Percentiles rank a stretch among this genome's conserved stretches.
phyloP scores from a whole-genome alignment of 1,140 invertebrate genomes.

The Ylistrum balloti region DNA sequence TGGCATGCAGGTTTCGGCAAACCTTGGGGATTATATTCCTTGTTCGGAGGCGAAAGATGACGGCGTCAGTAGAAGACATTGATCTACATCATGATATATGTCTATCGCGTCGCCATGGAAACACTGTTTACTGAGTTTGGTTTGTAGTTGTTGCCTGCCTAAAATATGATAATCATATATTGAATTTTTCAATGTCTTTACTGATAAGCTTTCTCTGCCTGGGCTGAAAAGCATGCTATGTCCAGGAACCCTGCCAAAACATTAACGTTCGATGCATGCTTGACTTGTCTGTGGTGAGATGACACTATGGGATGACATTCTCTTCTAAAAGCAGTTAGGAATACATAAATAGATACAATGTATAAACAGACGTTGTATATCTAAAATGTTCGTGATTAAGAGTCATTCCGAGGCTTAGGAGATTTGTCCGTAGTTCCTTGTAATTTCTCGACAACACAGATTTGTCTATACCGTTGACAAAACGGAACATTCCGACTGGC shows the following conservation, averaged over 20 bases:
- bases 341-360: neutral
- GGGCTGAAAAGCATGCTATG: neutral
- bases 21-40: too few species aligned
- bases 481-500: neutral
- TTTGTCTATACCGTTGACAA: neutral
- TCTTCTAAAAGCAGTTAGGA: neutral
- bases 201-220: neutral
- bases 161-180: neutral
- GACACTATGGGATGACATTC: neutral
- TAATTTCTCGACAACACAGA: neutral
- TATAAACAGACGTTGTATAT: neutral
- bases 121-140: neutral
- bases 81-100: too few species aligned
- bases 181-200: neutral
- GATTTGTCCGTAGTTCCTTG: neutral
- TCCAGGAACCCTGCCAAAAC: neutral
- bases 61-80: neutral
- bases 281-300: neutral
- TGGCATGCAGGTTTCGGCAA: too few species aligned
- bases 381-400: neutral
- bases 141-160: neutral
- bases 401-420: neutral
- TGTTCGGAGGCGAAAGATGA: neutral
- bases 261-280: neutral
- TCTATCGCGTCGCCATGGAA: neutral